Conservation (phyloP, 2,113 vertebrate genomes). For the Cyrtonyx montezumae region DNA sequence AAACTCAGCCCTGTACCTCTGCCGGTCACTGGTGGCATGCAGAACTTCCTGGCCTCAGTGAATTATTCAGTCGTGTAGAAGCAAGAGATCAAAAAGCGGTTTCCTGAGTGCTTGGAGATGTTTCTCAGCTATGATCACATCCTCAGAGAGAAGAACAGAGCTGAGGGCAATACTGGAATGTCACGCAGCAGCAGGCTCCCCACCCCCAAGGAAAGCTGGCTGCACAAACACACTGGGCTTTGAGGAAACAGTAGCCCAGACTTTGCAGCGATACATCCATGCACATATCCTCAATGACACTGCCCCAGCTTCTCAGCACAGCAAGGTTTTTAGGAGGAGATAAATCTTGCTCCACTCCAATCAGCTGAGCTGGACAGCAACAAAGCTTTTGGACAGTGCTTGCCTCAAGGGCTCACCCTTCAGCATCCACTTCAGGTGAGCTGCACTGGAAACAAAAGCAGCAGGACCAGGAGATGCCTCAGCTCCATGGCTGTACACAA, state of each 20-base stretch:
- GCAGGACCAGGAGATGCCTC: background rate
- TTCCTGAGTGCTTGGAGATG: background rate
- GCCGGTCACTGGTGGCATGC: background rate
- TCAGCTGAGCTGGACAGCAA: background rate
- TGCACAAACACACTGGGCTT: background rate
- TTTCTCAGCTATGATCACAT: background rate
- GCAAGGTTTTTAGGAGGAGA: background rate
- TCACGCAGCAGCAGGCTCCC: background rate
- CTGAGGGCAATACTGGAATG: background rate
- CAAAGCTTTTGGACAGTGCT: background rate
- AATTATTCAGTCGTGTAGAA: background rate
- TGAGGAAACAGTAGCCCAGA: too few relatives aligned
- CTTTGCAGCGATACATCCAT: background rate
- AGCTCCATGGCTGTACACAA: background rate
- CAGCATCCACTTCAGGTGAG: background rate
- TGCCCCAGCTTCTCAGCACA: background rate
- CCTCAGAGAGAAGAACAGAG: background rate
- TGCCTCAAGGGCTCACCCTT: background rate
- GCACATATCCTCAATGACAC: background rate
- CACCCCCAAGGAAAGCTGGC: background rate
- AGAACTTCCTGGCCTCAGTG: background rate
- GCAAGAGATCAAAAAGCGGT: background rate
- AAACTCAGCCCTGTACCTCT: background rate
- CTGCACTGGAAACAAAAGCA: background rate
- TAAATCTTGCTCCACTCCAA: background rate